phyloP scores from a whole-genome alignment of 2,888 invertebrate species.

The Acronicta psi region DNA sequence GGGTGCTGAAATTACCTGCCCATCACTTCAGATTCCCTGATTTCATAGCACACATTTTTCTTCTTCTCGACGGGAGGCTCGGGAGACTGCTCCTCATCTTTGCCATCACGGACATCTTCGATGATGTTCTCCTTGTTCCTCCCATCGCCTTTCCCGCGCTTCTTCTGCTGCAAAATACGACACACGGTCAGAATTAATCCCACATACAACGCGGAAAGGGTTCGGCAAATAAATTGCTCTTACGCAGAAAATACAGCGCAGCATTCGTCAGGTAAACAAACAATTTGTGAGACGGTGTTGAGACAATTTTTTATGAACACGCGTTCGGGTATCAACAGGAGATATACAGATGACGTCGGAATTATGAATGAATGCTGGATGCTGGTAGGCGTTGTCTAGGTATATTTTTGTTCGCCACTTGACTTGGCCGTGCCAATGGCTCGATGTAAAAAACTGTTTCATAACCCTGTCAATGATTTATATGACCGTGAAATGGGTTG shows the following conservation, averaged over 20 bases:
- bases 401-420: constrained; percentile 85
- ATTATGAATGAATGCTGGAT: constrained; percentile 79
- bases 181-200: constrained; percentile 16
- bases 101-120: constrained; percentile 64
- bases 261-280: constrained; percentile 65
- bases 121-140: constrained; percentile 81
- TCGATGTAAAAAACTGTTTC: constrained; percentile 81
- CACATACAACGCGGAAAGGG: too few relatives aligned
- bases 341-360: constrained; percentile 72
- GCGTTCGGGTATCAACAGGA: constrained; percentile 62
- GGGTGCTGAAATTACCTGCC: constrained; percentile 84
- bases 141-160: constrained; percentile 72
- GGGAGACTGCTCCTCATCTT: constrained; percentile 49
- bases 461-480: constrained; percentile 80
- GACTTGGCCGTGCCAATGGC: constrained; percentile 80
- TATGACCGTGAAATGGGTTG: constrained; percentile 73
- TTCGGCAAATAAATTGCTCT: constrained; percentile 45
- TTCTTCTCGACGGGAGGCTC: constrained; percentile 90
- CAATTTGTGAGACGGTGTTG: constrained; percentile 43
- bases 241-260: constrained; percentile 77
- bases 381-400: constrained; percentile 78
- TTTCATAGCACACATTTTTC: constrained; percentile 83
- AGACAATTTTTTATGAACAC: constrained; percentile 67
- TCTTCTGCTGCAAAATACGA: constrained; percentile 78
- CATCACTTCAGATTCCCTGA: constrained; percentile 90